Evolutionary conservation across 2,888 invertebrate species (phyloP), one percentile per base, ranked within the genome.

Genomic region (Himalopsyche kuldschensis): DNA sequence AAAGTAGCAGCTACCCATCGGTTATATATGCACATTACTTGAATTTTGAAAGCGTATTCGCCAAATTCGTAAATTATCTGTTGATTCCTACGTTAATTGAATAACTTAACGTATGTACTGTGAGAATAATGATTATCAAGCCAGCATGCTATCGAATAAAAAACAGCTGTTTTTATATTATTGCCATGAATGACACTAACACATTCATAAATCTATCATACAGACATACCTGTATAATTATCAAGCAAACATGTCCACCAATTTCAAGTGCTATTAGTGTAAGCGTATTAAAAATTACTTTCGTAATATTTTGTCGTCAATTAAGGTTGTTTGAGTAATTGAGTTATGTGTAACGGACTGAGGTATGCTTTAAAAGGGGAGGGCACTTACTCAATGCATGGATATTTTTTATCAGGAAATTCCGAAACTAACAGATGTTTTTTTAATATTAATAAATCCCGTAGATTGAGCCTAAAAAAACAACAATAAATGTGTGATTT

Each of bases 241-340:
- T 55, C 76, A 35, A 55, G 79, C 35, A 55, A 79, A 80, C 83
- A 80, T 80, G 83, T 80, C 80, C 83, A 77, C 55, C 76, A 80
- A 83, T 78, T 78, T 80, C 76, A 55, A 77, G 77, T 79, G 46
- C 75, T 47, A 75, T 31, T 75, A 69, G 31, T 30, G 55, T 75
- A 79, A 77, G 81, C 77, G 75, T 79, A 82, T 80, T 82, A 85
- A 78, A 80, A 80, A 85, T 85, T 77, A 69, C 81, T 75, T 78
- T 69, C 30, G 75, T 82, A 84, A 86, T 84, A 86, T 83, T 81
- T 81, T 79, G 83, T 80, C 75, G 47, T 82, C 84, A 85, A 85
- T 85, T 85, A 85, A 82, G 84, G 76, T 82, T 83, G 81, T 84
- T 84, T 83, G 82, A 84, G 82, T 86, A 86, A 86, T 85, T 83